Evolutionary conservation across 2,888 invertebrate genomes (phyloP), one percentile per base, ranked within the genome.

Genomic region (Drosophila fulvimacula): DNA sequence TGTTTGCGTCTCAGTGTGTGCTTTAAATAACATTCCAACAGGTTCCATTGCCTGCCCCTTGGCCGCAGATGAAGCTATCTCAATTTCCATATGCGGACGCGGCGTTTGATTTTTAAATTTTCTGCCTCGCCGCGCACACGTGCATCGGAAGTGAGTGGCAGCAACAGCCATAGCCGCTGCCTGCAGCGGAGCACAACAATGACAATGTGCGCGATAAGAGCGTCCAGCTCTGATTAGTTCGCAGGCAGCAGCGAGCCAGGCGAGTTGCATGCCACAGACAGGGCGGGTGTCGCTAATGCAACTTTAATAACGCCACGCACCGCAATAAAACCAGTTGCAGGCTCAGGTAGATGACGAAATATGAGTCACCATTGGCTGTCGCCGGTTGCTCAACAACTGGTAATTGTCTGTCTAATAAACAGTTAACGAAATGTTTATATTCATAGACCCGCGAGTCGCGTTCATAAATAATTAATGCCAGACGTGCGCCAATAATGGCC

Each of bases 391-490:
- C 34, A 69, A 70, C 65, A 63, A 57, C 46, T 44, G 21, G 62
- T 55, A 73, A 81, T 77, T 81, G 68, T 53, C 61, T 66, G 70
- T 41, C 64, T 55, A 77, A 74, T 71, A 77, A 81, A 73, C 62
- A 62, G 64, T 69, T 66, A 69, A 65, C 70, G 57, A 74, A 74
- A 70, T 69, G 71, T 71, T 76, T 73, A 64, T 62, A 76, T 82
- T 79, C 73, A 73, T 76, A 60, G 49, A 58, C 53, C 60, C 48
- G 42, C 27, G 41, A 38, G 51, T 21, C 24, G 46, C 44, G 36
- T 64, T 68, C 55, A 79, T 88, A 88, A 82, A 89, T 82, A 85
- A 84, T 88, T 79, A 77, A 85, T 79, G 69, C 51, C 49, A 71
- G 56, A 21, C 36, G n/a, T 67, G 66, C 63, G 73, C 73, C 72